Percentiles rank a stretch among this genome's conserved stretches.
Evolutionary conservation across 2,888 invertebrate species (phyloP).

Genomic region (Pachliopta kotzebuea): DNA sequence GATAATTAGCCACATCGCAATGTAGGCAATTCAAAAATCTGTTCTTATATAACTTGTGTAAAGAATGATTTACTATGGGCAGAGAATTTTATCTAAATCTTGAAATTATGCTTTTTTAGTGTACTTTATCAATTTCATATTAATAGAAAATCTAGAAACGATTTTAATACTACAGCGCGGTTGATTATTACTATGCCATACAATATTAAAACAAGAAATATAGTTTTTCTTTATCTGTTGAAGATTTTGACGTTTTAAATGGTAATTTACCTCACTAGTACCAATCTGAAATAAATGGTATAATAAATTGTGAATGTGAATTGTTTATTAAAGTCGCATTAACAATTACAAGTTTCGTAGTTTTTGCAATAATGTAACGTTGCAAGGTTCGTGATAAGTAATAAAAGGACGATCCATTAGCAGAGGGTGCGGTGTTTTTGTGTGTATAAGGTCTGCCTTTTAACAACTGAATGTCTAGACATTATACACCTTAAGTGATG

Average conservation of each 20-base stretch:
- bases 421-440: conserved; percentile 16
- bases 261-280: not conserved
- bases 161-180: no score
- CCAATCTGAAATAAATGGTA: not conserved
- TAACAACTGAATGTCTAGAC: conserved; percentile 1
- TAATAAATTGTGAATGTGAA: not conserved
- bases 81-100: no score
- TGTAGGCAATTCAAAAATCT: no score
- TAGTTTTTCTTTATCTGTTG: no score
- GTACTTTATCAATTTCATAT: no score
- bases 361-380: conserved; percentile 23
- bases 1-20: no score
- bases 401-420: conserved; percentile 27
- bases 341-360: not conserved
- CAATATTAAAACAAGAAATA: no score
- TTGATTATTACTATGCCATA: no score
- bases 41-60: no score
- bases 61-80: no score
- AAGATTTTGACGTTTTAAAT: not conserved
- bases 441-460: conserved; percentile 8
- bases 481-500: conserved; percentile 9
- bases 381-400: conserved; percentile 14
- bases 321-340: conserved; percentile 6
- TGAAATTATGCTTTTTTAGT: no score
- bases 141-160: no score